Evolutionary conservation across 37 sponge, comb jelly and placozoan genomes (phyloP).

Genomic region (Haliclona indistincta): DNA sequence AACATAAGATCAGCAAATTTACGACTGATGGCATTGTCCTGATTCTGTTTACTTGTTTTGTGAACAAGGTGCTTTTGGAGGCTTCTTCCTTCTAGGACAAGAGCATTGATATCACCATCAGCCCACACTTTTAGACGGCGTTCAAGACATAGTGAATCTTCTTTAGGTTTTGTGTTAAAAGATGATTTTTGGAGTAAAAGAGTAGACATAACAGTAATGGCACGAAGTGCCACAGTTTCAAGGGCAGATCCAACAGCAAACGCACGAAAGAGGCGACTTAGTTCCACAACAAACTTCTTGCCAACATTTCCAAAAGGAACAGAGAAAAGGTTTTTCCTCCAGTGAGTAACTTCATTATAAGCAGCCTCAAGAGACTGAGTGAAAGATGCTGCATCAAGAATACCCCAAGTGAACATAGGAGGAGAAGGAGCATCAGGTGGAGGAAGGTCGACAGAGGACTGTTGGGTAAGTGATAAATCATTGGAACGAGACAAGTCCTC

Average conservation of each 20-base stretch:
- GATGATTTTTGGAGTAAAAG: constrained; percentile 33
- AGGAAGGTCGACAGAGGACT: too few relatives aligned
- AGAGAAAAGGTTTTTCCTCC: not conserved
- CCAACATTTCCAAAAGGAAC: constrained; percentile 21
- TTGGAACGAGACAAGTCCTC: too few relatives aligned
- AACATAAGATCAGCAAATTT: too few relatives aligned
- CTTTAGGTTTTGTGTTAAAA: constrained; percentile 2
- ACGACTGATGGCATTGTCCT: too few relatives aligned
- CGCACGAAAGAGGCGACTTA: constrained; percentile 11
- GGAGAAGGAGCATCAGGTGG: not conserved
- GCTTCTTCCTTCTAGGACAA: too few relatives aligned
- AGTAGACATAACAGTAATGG: constrained; percentile 9
- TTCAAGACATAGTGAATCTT: constrained; percentile 1
- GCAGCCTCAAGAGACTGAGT: not conserved
- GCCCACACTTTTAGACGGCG: constrained; percentile 12
- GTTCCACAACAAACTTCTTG: constrained; percentile 26
- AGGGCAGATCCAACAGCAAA: constrained; percentile 16
- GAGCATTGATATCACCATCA: too few relatives aligned
- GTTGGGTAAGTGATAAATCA: too few relatives aligned
- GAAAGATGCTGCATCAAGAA: not conserved
- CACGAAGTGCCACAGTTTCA: constrained; percentile 20
- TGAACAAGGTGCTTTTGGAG: too few relatives aligned
- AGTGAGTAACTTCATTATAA: constrained; percentile 28
- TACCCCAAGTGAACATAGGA: constrained; percentile 13
- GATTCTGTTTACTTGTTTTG: too few relatives aligned